Evolutionary conservation across 2,797 vertebrate species (phyloP).

Genomic region (Discoglossus pictus): DNA sequence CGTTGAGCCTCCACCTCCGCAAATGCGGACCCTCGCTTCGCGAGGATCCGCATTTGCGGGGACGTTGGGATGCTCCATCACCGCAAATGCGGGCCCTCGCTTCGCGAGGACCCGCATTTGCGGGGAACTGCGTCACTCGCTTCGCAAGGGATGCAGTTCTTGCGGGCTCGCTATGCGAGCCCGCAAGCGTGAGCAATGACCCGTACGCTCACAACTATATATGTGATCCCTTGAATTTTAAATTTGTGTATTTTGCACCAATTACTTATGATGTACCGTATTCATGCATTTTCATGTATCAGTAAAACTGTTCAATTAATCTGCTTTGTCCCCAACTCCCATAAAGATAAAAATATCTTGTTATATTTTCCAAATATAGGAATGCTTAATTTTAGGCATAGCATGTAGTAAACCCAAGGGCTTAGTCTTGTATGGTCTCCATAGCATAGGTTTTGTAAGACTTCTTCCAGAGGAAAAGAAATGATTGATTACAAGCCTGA

Average conservation of each 20-base stretch:
- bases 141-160: no score
- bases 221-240: no score
- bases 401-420: conserved; percentile 6
- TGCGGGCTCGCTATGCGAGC: no score
- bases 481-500: conserved; percentile 28
- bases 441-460: conserved; percentile 3
- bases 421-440: conserved; percentile 19
- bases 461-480: neutral
- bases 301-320: conserved; percentile 22
- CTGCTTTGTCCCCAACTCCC: conserved; percentile 25
- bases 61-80: no score
- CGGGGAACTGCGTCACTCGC: no score
- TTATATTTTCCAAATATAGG: conserved; percentile 33
- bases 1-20: no score
- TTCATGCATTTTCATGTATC: conserved; percentile 7
- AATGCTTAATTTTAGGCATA: conserved; percentile 25
- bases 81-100: no score
- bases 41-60: no score
- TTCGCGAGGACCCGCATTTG: no score
- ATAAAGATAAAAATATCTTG: conserved; percentile 16
- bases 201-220: no score
- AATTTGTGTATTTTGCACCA: neutral
- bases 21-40: no score
- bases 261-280: conserved; percentile 13
- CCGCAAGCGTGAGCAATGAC: no score